phyloP scores from a whole-genome alignment of 2,888 invertebrate species.

The Caenorhabditis doughertyi region DNA sequence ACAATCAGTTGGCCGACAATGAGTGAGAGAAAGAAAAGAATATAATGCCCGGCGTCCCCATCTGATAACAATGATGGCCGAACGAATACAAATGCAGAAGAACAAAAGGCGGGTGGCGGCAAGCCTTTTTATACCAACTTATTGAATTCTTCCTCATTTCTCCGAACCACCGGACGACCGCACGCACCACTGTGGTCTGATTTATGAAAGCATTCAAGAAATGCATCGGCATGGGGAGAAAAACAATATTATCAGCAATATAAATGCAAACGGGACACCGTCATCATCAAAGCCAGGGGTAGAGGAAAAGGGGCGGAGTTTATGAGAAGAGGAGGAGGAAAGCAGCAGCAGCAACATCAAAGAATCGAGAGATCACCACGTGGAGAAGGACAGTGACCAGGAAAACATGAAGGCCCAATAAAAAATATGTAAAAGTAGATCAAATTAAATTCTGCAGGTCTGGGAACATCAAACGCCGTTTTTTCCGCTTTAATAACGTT shows the following conservation, averaged over 20 bases:
- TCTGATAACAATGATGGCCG: conserved; percentile 27
- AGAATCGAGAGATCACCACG: conserved; percentile 47
- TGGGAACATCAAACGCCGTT: not conserved
- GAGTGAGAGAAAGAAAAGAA: conserved; percentile 9
- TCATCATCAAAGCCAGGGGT: conserved; percentile 2
- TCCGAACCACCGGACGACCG: not conserved
- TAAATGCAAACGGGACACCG: not conserved
- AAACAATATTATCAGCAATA: conserved; percentile 15
- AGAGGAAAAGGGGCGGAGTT: conserved; percentile 28
- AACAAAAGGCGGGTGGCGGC: conserved; percentile 7
- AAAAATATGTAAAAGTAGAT: too few relatives aligned
- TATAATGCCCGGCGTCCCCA: not conserved
- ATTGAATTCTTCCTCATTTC: conserved; percentile 2
- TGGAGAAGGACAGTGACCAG: conserved; percentile 9
- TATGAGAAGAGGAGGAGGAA: not conserved
- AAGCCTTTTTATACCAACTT: conserved; percentile 27
- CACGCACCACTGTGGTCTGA: conserved; percentile 37
- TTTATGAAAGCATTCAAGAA: conserved; percentile 44
- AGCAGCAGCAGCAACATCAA: not conserved
- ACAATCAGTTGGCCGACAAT: conserved; percentile 11
- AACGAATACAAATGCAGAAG: conserved; percentile 22
- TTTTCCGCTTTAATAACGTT: not conserved
- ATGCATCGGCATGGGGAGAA: conserved; percentile 9
- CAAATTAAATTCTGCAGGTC: conserved; percentile 16
- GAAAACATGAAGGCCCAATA: too few relatives aligned